Evolutionary conservation across 1,140 invertebrate genomes (phyloP), one percentile per base, ranked within the genome.

Genomic region (Macrobrachium nipponense): DNA sequence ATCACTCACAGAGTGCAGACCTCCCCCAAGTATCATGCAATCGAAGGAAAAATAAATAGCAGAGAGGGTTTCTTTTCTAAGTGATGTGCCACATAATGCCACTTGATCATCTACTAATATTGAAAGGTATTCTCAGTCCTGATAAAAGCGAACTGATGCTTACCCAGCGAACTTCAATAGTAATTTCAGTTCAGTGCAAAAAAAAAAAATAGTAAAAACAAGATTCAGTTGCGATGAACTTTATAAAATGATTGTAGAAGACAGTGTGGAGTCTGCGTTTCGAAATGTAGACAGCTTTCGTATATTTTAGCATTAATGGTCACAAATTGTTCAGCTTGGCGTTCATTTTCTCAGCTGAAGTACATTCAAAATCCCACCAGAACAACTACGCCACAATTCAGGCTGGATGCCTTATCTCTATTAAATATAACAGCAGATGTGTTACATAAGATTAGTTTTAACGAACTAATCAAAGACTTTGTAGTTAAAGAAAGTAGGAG

Each of bases 321-420:
- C 62, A 66, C 62, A 66, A 14, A 23, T 6, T n/a, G 20, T 5
- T 66, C 62, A 66, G 62, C 5, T 66, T 18, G 14, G 14, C 62
- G 62, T 14, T 66, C 62, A 66, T 5, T 66, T 66, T 66, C 5
- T 66, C 14, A 66, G 62, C 14, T 66, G 62, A 66, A 66, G 14
- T 14, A 66, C 14, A 66, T 66, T n/a, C 5, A 66, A 66, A 7
- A 66, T n/a, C 62, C 17, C 62, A 66, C 14, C 20, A 66, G 20
- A 66, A 66, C 18, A 66, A 23, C 5, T 66, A 66, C 14, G 62
- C 62, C 5, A 66, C 62, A 66, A 66, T 5, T 6, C 62, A 66
- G 62, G 62, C 20, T 66, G 62, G 62, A 66, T 66, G 62, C 62
- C 62, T 66, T 66, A 66, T 6, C 62, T 66, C 62, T 66, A 66